Evolutionary conservation across 2,113 vertebrate species (phyloP).

Genomic region (Sarotherodon lohbergeri): DNA sequence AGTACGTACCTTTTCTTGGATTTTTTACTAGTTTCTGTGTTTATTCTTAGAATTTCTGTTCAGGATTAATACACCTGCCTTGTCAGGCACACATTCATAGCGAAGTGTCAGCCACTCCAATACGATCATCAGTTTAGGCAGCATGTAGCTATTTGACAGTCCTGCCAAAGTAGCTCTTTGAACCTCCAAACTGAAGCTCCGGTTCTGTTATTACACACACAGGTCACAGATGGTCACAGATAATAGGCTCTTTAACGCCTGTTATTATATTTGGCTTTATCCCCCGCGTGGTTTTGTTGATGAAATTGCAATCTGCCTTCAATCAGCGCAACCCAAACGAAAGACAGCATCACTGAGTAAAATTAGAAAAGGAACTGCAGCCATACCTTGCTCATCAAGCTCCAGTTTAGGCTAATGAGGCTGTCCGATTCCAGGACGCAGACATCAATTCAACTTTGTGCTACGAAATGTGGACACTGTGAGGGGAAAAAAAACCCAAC

Average conservation of each 20-base stretch:
- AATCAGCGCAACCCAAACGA: not conserved
- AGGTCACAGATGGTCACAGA: conserved; percentile 31
- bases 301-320: not conserved
- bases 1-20: not conserved
- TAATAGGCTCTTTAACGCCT: conserved; percentile 10
- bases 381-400: not conserved
- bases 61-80: too few species aligned
- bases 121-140: not conserved
- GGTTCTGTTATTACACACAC: not conserved
- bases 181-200: not conserved
- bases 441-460: not conserved
- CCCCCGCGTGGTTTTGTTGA: not conserved
- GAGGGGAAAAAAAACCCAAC: rapidly evolving
- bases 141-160: not conserved
- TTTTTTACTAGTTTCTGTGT: not conserved
- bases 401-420: not conserved
- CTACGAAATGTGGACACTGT: not conserved
- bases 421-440: not conserved
- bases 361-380: not conserved
- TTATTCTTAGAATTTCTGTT: not conserved
- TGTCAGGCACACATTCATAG: not conserved
- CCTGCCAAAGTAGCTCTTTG: not conserved
- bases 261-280: not conserved
- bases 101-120: not conserved
- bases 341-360: not conserved